These are phyloP conservation scores for Rhizoglyphus robini DNA, from an alignment of 1,140 invertebrate species.

Conservation along the genomic window DNA sequence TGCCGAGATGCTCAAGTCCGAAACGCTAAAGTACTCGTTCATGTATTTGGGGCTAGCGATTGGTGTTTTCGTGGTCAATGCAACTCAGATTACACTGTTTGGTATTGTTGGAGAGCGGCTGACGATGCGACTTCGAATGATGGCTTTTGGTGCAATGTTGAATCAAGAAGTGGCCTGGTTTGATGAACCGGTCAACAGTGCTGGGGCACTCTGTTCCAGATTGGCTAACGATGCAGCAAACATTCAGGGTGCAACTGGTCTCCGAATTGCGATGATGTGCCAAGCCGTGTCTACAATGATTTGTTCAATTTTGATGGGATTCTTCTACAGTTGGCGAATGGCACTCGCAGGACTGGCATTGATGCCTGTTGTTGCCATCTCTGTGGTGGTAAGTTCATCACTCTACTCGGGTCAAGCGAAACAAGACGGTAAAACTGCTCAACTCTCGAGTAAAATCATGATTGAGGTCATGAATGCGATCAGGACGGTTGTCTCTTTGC, in stretches of 20 bases:
- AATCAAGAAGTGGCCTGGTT: conserved; percentile 58
- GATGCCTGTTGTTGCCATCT: conserved; percentile 34
- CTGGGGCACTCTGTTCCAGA: conserved; percentile 59
- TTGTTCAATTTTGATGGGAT: conserved; percentile 34
- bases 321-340: conserved; percentile 36
- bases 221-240: conserved; percentile 61
- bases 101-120: conserved; percentile 55
- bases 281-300: conserved; percentile 46
- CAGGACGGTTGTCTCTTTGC: conserved; percentile 40
- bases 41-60: conserved; percentile 10
- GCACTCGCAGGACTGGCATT: conserved; percentile 32
- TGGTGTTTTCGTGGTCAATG: conserved; percentile 10
- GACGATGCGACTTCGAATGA: conserved; percentile 48
- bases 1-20: background rate
- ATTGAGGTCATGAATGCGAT: conserved; percentile 42
- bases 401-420: conserved; percentile 30
- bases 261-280: conserved; percentile 57
- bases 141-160: conserved; percentile 55
- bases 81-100: conserved; percentile 46
- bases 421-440: background rate
- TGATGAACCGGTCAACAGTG: no score
- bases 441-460: conserved; percentile 32
- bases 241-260: conserved; percentile 69
- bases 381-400: conserved; percentile 43
- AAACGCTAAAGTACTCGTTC: background rate